A percentile compares a stretch with the other conserved stretches of the same genome.
Evolutionary conservation across 1,140 invertebrate species (phyloP).

Genomic region (Apocrypta bakeri): DNA sequence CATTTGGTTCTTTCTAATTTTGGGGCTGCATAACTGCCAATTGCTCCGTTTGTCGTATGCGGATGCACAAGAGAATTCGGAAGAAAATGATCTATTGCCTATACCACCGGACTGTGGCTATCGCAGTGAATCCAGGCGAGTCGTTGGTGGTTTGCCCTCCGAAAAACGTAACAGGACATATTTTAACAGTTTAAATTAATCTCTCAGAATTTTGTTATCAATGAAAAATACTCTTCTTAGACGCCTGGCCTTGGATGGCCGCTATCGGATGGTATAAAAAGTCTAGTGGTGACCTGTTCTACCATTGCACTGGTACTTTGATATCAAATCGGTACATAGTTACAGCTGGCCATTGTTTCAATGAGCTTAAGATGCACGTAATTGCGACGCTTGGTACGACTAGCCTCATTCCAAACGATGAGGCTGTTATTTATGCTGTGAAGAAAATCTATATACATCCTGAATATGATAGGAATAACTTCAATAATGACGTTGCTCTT

Average conservation of each 20-base stretch:
- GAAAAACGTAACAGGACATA: not conserved
- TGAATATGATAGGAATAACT: slow-evolving; percentile 77
- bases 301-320: slow-evolving; percentile 84
- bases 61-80: too few species aligned
- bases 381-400: slow-evolving; percentile 83
- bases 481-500: slow-evolving; percentile 87
- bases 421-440: slow-evolving; percentile 70
- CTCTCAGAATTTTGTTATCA: too few species aligned
- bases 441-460: slow-evolving; percentile 79
- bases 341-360: slow-evolving; percentile 90
- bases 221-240: slow-evolving; percentile 62
- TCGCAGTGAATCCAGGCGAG: not conserved
- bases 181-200: too few species aligned
- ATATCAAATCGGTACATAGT: slow-evolving; percentile 83
- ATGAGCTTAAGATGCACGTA: slow-evolving; percentile 68
- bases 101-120: not conserved
- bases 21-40: not conserved
- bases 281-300: slow-evolving; percentile 56
- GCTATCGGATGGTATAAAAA: slow-evolving; percentile 78
- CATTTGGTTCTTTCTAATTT: not conserved
- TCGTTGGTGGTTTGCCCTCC: not conserved
- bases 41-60: not conserved
- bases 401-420: slow-evolving; percentile 76
- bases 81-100: not conserved
- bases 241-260: slow-evolving; percentile 84